Conservation (phyloP, 2,797 vertebrate genomes). For the Sylvia borin region DNA sequence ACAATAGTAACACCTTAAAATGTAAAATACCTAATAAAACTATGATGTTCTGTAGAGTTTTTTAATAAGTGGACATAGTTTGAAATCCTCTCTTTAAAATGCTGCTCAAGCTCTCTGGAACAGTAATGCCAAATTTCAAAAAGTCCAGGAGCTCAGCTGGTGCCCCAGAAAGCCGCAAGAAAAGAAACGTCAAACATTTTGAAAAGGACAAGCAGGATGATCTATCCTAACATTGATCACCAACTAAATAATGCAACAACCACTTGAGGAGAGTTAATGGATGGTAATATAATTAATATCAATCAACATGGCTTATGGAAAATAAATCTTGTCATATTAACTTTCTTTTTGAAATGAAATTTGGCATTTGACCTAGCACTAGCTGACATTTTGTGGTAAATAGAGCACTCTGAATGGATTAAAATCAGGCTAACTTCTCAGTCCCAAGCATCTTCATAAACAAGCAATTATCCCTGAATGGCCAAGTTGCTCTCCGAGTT, state of each 20-base stretch:
- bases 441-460: not conserved
- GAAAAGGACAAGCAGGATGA: not conserved
- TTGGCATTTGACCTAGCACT: not conserved
- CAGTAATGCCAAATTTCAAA: not conserved
- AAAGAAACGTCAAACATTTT: not conserved
- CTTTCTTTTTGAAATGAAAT: not conserved
- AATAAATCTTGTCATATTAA: conserved; percentile 13
- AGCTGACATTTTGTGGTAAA: not conserved
- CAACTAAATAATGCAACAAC: not conserved
- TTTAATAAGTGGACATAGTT: not conserved
- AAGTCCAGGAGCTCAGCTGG: not conserved
- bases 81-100: not conserved
- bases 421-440: not conserved
- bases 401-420: not conserved
- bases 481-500: not conserved
- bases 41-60: not conserved
- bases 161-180: not conserved
- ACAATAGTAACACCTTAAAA: not conserved
- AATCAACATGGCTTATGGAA: not conserved
- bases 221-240: not conserved
- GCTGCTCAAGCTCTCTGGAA: not conserved
- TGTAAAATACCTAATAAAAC: not conserved
- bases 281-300: not conserved
- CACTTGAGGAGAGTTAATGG: not conserved
- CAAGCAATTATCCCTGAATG: not conserved